These are phyloP conservation scores for Antrozous pallidus DNA, from an alignment of 2,797 vertebrate genomes.

Conservation along the genomic window DNA sequence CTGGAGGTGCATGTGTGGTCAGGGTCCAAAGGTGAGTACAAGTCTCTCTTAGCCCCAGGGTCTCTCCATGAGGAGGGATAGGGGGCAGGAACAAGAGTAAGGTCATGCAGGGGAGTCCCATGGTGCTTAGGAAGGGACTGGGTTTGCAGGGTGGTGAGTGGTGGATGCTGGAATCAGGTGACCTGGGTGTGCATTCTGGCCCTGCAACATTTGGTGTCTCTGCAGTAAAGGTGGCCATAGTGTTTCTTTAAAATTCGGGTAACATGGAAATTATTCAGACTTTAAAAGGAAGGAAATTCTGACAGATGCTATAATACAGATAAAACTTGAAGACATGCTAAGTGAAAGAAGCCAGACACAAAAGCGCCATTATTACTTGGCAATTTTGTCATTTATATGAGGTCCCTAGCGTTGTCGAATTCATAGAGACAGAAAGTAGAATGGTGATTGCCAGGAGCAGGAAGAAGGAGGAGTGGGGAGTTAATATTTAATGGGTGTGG, in stretches of 20 bases:
- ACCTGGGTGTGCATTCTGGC: neutral
- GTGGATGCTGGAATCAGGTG: neutral
- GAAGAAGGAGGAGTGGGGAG: neutral
- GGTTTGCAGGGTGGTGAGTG: rapidly evolving
- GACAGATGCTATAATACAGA: neutral
- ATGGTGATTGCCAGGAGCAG: neutral
- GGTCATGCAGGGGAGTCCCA: no score
- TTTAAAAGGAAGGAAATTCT: neutral
- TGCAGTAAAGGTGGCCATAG: neutral
- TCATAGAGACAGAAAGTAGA: neutral
- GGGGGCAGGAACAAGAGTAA: neutral
- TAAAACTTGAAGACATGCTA: neutral
- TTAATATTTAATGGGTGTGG: neutral
- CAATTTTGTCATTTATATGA: neutral
- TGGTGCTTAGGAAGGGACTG: neutral
- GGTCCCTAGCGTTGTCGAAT: no score
- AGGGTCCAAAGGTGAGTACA: neutral
- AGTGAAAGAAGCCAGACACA: neutral
- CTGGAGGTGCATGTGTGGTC: no score
- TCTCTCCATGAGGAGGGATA: neutral
- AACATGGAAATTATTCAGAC: neutral
- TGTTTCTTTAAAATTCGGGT: neutral
- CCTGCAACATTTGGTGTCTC: neutral
- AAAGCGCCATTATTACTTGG: neutral
- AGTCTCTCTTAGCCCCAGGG: neutral